Evolutionary conservation across 1,140 invertebrate genomes (phyloP).

Genomic region (Procambarus clarkii): DNA sequence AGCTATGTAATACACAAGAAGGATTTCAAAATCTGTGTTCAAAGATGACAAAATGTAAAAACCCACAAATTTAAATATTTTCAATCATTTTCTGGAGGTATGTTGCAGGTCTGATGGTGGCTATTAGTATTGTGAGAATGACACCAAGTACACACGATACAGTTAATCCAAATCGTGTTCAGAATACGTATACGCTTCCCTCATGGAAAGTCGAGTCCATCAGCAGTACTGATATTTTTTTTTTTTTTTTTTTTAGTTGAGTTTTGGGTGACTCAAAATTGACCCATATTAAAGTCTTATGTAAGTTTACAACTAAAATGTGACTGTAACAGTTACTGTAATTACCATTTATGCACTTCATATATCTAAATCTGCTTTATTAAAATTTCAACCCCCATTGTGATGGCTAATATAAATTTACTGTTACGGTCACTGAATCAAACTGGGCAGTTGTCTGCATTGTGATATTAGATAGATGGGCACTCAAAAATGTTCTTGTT

Average conservation of each 20-base stretch:
- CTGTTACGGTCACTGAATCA: conserved; percentile 21
- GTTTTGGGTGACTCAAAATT: conserved; percentile 7
- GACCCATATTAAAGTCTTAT: background rate
- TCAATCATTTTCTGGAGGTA: too few relatives aligned
- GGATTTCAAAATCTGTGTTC: too few relatives aligned
- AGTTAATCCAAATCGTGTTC: too few relatives aligned
- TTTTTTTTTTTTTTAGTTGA: background rate
- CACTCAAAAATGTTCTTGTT: conserved; percentile 42
- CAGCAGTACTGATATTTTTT: too few relatives aligned
- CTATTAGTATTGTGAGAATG: too few relatives aligned
- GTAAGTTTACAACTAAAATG: background rate
- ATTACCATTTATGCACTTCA: background rate
- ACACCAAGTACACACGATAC: too few relatives aligned
- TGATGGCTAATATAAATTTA: background rate
- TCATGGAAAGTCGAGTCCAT: too few relatives aligned
- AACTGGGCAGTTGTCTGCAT: conserved; percentile 43
- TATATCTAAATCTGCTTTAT: background rate
- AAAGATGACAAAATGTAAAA: too few relatives aligned
- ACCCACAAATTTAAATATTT: too few relatives aligned
- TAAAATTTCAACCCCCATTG: background rate
- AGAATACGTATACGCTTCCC: too few relatives aligned
- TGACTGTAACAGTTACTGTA: conserved; percentile 13
- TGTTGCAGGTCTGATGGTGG: too few relatives aligned
- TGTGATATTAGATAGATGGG: conserved; percentile 52
- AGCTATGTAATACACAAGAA: too few relatives aligned